Base-by-base conservation (phyloP, 2,113 vertebrate genomes). In the Chaenocephalus aceratus region DNA sequence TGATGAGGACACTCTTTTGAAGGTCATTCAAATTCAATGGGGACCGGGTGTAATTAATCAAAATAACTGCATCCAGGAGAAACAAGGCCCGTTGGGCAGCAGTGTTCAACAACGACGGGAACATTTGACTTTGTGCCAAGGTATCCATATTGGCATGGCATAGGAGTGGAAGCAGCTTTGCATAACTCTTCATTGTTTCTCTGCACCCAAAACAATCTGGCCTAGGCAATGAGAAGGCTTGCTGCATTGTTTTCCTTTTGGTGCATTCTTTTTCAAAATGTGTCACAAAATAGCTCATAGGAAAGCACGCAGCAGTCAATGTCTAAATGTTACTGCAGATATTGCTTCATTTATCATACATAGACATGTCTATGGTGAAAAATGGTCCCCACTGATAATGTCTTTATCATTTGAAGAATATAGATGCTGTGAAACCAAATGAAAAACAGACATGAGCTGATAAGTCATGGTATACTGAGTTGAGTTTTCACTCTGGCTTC, bases 1-100 rank as follows among this genome's bases (percentile, higher is more conserved):
- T 84, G 88, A 84, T 77, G 51, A 84, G 61, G 71, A 77, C 74
- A 80, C 44, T 72, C 49, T 79, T 88, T 91, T 93, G 88, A 87
- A 92, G 89, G 89, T 92, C 88, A 75, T 89, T 93, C 89, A 92
- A 90, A 91, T 88, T 66, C 70, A 89, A 66, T 26, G 59, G 75
- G 62, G 79, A 86, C 79, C 44, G 16, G 66, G 62, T 76, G 87
- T 86, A 91, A 93, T 92, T 92, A 88, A 92, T 92, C 86, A 90
- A 85, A 89, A 86, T 86, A 86, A 92, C n/a, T 89, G 75, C 72
- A 81, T 84, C 86, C 88, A 54, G 48, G 52, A 70, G 52, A 79
- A 84, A 82, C 71, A 77, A 61, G 49, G 65, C 45, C 71, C 52
- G 75, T 84, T 77, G 79, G 82, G 85, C 72, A 54, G 69, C 48